Evolutionary conservation across 2,888 invertebrate genomes (phyloP).

Genomic region (Brenthis daphne): DNA sequence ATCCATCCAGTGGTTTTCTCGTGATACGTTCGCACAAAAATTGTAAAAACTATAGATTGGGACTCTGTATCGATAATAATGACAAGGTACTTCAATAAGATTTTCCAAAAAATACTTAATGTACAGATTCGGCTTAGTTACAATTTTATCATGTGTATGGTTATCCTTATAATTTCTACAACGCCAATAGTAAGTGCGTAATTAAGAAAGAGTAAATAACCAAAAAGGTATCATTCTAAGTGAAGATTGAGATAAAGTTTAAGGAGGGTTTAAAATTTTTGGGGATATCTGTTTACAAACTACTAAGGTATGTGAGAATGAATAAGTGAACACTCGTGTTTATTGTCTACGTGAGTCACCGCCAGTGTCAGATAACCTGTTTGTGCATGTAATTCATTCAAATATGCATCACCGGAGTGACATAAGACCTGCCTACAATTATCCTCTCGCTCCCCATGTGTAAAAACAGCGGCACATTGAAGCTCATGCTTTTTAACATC

Average conservation of each 20-base stretch:
- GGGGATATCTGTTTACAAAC: constrained; percentile 1
- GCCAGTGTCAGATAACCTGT: constrained; percentile 21
- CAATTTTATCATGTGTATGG: too few relatives aligned
- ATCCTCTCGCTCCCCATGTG: not conserved
- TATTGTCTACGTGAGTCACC: constrained; percentile 14
- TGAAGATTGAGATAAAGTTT: not conserved
- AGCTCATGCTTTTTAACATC: not conserved
- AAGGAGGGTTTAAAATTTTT: not conserved
- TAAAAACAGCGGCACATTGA: not conserved
- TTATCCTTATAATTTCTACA: too few relatives aligned
- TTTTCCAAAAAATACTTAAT: too few relatives aligned
- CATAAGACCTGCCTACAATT: constrained; percentile 3
- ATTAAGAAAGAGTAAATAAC: too few relatives aligned
- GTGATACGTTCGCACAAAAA: too few relatives aligned
- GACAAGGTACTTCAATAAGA: too few relatives aligned
- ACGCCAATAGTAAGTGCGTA: too few relatives aligned
- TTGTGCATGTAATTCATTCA: constrained; percentile 15
- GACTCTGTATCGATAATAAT: too few relatives aligned
- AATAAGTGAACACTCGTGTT: not conserved
- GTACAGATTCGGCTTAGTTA: too few relatives aligned
- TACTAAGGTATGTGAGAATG: not conserved
- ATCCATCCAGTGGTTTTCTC: too few relatives aligned
- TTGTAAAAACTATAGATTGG: too few relatives aligned
- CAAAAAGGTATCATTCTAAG: too few relatives aligned
- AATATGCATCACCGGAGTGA: constrained; percentile 22